phyloP scores from a whole-genome alignment of 2,888 invertebrate species.

The Amphipoea lucens region DNA sequence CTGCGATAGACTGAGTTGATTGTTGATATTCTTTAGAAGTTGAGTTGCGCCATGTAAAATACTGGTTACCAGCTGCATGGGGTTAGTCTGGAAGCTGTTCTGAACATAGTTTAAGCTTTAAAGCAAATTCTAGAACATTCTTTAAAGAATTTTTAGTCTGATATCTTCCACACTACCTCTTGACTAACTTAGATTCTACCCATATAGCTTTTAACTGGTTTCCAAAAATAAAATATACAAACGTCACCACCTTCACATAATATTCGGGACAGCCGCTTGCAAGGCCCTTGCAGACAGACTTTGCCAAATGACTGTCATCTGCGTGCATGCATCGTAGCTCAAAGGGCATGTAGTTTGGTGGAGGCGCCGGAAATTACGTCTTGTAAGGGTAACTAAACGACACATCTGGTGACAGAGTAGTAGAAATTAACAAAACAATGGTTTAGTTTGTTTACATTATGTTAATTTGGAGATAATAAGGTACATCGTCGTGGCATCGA shows the following conservation, averaged over 20 bases:
- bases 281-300: background rate
- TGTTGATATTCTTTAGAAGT: background rate
- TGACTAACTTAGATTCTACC: background rate
- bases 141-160: background rate
- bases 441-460: background rate
- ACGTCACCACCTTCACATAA: background rate
- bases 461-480: background rate
- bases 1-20: background rate
- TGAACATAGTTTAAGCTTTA: background rate
- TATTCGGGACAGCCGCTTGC: background rate
- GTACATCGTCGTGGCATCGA: background rate
- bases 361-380: conserved; percentile 42
- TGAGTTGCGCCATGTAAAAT: background rate
- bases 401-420: background rate
- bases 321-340: conserved; percentile 21
- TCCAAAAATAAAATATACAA: background rate
- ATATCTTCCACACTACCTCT: background rate
- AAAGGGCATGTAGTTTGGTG: conserved; percentile 4
- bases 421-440: background rate
- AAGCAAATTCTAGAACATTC: background rate
- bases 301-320: conserved; percentile 16
- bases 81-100: background rate
- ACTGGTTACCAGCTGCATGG: background rate
- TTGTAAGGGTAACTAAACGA: conserved; percentile 32
- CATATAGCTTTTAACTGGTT: background rate